Evolutionary conservation across 92 coral and sea anemone genomes (phyloP).

Genomic region (Porites evermanni): DNA sequence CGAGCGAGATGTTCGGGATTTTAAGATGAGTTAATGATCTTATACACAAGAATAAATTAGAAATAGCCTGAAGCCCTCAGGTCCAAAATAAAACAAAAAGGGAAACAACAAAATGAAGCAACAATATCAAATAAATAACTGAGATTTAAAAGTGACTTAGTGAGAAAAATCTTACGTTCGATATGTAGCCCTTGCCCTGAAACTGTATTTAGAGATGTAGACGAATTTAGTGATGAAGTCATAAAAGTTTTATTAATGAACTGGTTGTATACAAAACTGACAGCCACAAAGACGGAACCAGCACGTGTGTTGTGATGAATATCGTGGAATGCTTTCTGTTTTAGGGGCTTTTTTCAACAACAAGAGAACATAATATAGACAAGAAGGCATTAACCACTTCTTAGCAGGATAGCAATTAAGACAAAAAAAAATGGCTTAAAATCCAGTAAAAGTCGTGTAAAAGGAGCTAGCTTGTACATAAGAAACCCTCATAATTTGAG

Average conservation of each 20-base stretch:
- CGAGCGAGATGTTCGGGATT: not conserved
- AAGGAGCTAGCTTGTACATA: not conserved
- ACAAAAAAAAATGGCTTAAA: conserved; percentile 3
- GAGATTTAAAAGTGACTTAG: too few relatives aligned
- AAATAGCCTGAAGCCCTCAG: not conserved
- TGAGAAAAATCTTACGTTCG: too few relatives aligned
- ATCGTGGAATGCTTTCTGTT: not conserved
- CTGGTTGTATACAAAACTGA: conserved; percentile 16
- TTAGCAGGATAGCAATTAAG: not conserved
- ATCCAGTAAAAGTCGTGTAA: not conserved
- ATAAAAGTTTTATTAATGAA: conserved; percentile 34
- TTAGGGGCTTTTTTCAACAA: not conserved
- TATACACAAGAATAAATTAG: not conserved
- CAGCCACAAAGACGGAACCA: conserved; percentile 4
- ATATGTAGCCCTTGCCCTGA: too few relatives aligned
- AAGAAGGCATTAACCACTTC: not conserved
- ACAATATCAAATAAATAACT: too few relatives aligned
- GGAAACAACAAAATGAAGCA: not conserved
- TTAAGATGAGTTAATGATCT: not conserved
- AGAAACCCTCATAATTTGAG: not conserved
- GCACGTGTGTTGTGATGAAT: not conserved
- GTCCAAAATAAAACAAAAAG: not conserved
- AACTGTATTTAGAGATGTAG: conserved; percentile 15
- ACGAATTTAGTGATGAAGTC: conserved; percentile 26
- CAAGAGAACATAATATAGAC: too few relatives aligned